These are phyloP conservation scores for Sebastes schlegelii DNA, from an alignment of 2,113 vertebrate genomes.

Conservation along the genomic window DNA sequence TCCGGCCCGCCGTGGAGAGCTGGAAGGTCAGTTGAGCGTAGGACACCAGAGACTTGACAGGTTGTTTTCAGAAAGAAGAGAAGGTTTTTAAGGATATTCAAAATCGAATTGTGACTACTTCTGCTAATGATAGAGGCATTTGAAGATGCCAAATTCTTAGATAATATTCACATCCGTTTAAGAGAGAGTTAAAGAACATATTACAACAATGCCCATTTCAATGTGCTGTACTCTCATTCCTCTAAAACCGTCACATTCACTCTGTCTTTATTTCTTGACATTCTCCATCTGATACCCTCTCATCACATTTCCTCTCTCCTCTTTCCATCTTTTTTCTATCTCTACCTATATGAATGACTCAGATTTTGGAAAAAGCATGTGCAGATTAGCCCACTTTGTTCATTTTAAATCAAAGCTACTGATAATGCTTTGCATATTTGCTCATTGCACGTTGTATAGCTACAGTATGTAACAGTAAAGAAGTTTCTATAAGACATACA, in stretches of 20 bases:
- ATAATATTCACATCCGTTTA: neutral
- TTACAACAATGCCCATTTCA: slow-evolving; percentile 79
- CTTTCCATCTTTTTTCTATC: slow-evolving; percentile 23
- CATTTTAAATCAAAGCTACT: slow-evolving; percentile 52
- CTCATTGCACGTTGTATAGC: slow-evolving; percentile 61
- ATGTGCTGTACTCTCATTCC: slow-evolving; percentile 49
- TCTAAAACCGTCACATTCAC: slow-evolving; percentile 11
- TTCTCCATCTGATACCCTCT: slow-evolving; percentile 16
- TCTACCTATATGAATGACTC: slow-evolving; percentile 50
- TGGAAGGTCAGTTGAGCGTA: slow-evolving; percentile 66
- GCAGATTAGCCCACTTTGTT: slow-evolving; percentile 44
- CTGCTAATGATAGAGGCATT: neutral
- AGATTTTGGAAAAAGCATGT: slow-evolving; percentile 62
- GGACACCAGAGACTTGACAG: slow-evolving; percentile 40
- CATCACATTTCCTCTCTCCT: slow-evolving; percentile 40
- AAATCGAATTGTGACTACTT: neutral
- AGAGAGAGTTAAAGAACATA: slow-evolving; percentile 35
- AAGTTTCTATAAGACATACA: neutral
- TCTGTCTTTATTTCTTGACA: slow-evolving; percentile 35
- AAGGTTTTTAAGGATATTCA: neutral
- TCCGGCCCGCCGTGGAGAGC: slow-evolving; percentile 30
- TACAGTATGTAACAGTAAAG: neutral
- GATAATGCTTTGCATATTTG: slow-evolving; percentile 66
- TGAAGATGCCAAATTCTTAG: neutral
- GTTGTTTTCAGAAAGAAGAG: slow-evolving; percentile 1